A percentile compares a stretch with the other conserved stretches of the same genome.
These are phyloP conservation scores for Pissodes strobi DNA, from an alignment of 1,140 invertebrate genomes.

Conservation along the genomic window DNA sequence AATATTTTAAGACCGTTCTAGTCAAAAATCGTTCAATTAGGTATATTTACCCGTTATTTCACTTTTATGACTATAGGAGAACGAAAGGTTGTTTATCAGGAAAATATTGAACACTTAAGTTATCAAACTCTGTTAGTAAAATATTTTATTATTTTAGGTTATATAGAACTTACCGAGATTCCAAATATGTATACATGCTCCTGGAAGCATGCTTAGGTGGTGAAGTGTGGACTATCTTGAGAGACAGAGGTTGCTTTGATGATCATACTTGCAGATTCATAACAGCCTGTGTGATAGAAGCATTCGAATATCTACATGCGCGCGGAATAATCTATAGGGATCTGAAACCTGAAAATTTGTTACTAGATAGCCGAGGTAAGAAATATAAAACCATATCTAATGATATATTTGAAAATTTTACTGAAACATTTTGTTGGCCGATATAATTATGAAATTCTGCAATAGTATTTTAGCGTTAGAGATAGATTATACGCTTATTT, in stretches of 20 bases:
- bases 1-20: too few species aligned
- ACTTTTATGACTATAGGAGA: too few species aligned
- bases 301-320: slow-evolving; percentile 75
- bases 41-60: too few species aligned
- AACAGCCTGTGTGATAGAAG: slow-evolving; percentile 75
- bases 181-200: slow-evolving; percentile 85
- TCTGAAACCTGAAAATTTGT: slow-evolving; percentile 81
- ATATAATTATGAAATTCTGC: too few species aligned
- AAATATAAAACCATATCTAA: background rate
- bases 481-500: too few species aligned
- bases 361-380: slow-evolving; percentile 68
- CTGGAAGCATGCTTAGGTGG: slow-evolving; percentile 86
- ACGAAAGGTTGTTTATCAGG: too few species aligned
- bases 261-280: slow-evolving; percentile 76
- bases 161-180: slow-evolving; percentile 80
- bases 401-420: too few species aligned
- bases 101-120: background rate
- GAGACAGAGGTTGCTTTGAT: slow-evolving; percentile 73
- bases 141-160: slow-evolving; percentile 57
- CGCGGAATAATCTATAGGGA: slow-evolving; percentile 79
- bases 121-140: background rate
- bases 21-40: too few species aligned
- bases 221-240: slow-evolving; percentile 82
- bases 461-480: too few species aligned
- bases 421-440: too few species aligned